Conservation (phyloP, 23 tunicate genomes). For the Styela clava region DNA sequence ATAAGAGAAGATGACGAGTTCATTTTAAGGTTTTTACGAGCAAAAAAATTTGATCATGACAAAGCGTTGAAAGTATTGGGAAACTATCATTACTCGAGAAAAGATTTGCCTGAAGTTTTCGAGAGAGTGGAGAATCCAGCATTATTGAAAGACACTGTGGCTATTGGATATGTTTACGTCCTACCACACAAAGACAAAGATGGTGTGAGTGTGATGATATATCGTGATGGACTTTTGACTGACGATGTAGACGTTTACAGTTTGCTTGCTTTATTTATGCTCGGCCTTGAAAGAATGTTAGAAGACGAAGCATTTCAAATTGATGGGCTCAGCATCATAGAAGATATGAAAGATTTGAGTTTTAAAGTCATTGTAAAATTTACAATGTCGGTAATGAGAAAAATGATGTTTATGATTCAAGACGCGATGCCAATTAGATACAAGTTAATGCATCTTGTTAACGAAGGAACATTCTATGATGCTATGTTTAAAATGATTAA, state of each 20-base stretch:
- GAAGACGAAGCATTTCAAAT: slow-evolving; percentile 63
- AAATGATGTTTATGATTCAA: slow-evolving; percentile 39
- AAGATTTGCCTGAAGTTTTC: slow-evolving; percentile 54
- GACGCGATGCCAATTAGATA: slow-evolving; percentile 87
- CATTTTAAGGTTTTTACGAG: slow-evolving; percentile 58
- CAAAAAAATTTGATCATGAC: slow-evolving; percentile 83
- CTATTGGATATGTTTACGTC: slow-evolving; percentile 29
- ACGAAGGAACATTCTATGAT: slow-evolving; percentile 58
- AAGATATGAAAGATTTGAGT: slow-evolving; percentile 60
- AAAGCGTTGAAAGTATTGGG: slow-evolving; percentile 69
- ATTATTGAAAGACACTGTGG: slow-evolving; percentile 34
- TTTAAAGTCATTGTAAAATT: slow-evolving; percentile 37
- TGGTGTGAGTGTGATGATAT: slow-evolving; percentile 45
- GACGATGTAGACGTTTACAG: slow-evolving; percentile 24
- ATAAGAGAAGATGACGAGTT: slow-evolving; percentile 60
- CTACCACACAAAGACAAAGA: slow-evolving; percentile 43
- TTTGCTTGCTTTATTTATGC: slow-evolving; percentile 35
- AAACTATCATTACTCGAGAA: slow-evolving; percentile 56
- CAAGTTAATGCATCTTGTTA: slow-evolving; percentile 47
- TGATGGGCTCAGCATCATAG: slow-evolving; percentile 45
- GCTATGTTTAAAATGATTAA: slow-evolving; percentile 33
- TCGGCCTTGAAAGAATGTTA: slow-evolving; percentile 43
- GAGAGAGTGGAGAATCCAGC: slow-evolving; percentile 55
- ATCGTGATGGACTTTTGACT: slow-evolving; percentile 30
- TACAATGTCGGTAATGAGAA: slow-evolving; percentile 47